Conservation (phyloP, 2,113 vertebrate genomes). For the Leiothrix lutea region DNA sequence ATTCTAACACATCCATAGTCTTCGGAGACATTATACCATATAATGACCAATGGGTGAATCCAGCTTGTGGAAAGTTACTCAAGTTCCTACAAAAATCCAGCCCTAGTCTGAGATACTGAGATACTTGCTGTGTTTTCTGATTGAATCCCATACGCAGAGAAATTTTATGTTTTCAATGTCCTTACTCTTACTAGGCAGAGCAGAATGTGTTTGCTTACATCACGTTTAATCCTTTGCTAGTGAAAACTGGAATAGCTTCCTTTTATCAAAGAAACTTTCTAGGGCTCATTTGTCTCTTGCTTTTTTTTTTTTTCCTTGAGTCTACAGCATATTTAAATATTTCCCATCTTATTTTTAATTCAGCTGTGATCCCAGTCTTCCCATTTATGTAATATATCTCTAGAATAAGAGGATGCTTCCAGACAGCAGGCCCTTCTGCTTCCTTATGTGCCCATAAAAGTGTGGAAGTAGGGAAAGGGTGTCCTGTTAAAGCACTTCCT, state of each 20-base stretch:
- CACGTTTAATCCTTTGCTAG: not conserved
- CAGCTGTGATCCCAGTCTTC: not conserved
- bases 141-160: not conserved
- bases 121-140: not conserved
- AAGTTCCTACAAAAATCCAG: not conserved
- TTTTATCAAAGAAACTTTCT: not conserved
- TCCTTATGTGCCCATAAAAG: not conserved
- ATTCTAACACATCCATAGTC: not conserved
- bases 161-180: not conserved
- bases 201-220: not conserved
- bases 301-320: too few relatives aligned
- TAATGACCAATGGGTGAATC: not conserved
- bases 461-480: not conserved
- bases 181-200: not conserved
- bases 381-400: not conserved
- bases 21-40: not conserved
- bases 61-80: not conserved
- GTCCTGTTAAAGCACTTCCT: not conserved
- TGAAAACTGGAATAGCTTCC: not conserved
- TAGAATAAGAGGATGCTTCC: not conserved
- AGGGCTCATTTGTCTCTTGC: not conserved
- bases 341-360: not conserved
- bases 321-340: not conserved
- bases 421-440: not conserved
- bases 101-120: not conserved